Conservation (phyloP, 2,113 vertebrate genomes). For the Protomyctophum bolini region DNA sequence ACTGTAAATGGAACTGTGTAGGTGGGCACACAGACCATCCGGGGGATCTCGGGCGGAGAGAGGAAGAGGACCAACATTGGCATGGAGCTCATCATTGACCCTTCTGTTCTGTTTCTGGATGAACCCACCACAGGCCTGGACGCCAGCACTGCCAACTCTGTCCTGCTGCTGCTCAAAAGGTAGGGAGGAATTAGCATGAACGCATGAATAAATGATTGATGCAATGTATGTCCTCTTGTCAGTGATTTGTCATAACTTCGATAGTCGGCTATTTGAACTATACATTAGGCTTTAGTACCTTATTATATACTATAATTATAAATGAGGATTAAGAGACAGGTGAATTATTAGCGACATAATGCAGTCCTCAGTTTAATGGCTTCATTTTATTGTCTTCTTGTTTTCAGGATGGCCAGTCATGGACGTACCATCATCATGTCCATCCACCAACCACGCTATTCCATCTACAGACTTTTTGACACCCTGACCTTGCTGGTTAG, state of each 20-base stretch:
- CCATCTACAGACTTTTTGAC: conserved; percentile 95
- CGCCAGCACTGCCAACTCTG: conserved; percentile 91
- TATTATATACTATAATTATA: too few species aligned
- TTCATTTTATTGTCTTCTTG: not conserved
- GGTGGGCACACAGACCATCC: conserved; percentile 90
- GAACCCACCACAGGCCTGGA: conserved; percentile 96
- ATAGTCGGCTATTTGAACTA: too few species aligned
- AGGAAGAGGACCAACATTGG: conserved; percentile 94
- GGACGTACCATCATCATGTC: conserved; percentile 93
- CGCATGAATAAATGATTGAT: too few species aligned
- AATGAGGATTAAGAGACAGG: too few species aligned
- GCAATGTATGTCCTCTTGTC: too few species aligned
- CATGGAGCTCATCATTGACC: conserved; percentile 94
- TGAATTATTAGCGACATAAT: too few species aligned
- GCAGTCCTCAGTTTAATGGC: too few species aligned
- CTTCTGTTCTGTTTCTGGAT: conserved; percentile 91
- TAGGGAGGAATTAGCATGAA: conserved; percentile 37
- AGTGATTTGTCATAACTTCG: too few species aligned
- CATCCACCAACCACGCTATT: conserved; percentile 95
- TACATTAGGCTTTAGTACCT: too few species aligned
- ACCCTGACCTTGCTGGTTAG: conserved; percentile 85
- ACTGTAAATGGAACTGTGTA: conserved; percentile 43
- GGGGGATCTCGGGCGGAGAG: conserved; percentile 93
- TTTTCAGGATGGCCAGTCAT: conserved; percentile 84
- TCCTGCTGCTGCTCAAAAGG: conserved; percentile 90